Percentiles rank a stretch among this genome's conserved stretches.
Evolutionary conservation across 2,797 vertebrate species (phyloP).

Genomic region (Megaceryle alcyon): DNA sequence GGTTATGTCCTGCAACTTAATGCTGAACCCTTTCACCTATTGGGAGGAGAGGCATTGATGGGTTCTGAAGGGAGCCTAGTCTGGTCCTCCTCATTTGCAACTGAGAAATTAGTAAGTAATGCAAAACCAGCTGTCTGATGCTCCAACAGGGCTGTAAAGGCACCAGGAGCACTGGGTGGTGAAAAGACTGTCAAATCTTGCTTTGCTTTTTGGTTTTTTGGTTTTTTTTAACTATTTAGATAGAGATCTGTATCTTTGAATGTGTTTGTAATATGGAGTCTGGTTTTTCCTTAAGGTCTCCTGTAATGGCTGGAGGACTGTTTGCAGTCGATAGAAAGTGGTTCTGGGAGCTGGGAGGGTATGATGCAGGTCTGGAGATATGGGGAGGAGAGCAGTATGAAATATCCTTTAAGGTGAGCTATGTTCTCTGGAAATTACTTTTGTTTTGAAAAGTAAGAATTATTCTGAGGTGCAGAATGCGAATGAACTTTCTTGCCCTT

Average conservation of each 20-base stretch:
- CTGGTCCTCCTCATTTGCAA: background rate
- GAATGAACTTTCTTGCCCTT: constrained; percentile 35
- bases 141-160: background rate
- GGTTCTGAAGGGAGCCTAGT: constrained; percentile 38
- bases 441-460: constrained; percentile 43
- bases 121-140: background rate
- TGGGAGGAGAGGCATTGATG: background rate
- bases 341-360: constrained; percentile 97
- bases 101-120: background rate
- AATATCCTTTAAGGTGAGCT: constrained; percentile 97
- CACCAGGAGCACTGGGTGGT: background rate
- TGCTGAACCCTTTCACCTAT: background rate
- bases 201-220: background rate
- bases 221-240: constrained; percentile 43
- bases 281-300: constrained; percentile 85
- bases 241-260: constrained; percentile 48
- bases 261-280: constrained; percentile 67
- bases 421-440: constrained; percentile 36
- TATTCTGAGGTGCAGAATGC: background rate
- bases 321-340: constrained; percentile 97
- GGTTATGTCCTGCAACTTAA: background rate
- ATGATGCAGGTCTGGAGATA: constrained; percentile 96
- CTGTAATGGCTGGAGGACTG: constrained; percentile 97
- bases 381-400: constrained; percentile 99
- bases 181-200: constrained; percentile 12